phyloP scores from a whole-genome alignment of 1,140 invertebrate genomes.

The Pentalonia nigronervosa region DNA sequence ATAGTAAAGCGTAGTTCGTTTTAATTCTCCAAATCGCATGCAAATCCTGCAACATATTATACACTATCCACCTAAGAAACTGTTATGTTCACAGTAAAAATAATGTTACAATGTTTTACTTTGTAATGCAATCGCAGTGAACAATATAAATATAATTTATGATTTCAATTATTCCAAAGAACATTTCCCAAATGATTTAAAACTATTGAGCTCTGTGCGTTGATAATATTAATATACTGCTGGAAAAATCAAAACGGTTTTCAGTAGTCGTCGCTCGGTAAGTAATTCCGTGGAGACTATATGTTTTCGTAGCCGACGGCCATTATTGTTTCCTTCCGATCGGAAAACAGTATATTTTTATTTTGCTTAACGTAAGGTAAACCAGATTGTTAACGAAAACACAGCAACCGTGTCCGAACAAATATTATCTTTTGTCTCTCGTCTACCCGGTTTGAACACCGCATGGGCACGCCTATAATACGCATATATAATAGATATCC shows the following conservation, averaged over 20 bases:
- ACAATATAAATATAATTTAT: neutral
- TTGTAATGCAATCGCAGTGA: neutral
- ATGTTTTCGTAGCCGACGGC: conserved; percentile 8
- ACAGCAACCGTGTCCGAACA: conserved; percentile 36
- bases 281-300: conserved; percentile 22
- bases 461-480: neutral
- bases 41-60: neutral
- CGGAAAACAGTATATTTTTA: conserved; percentile 20
- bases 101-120: neutral
- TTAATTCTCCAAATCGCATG: neutral
- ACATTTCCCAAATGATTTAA: neutral
- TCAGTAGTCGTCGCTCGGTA: neutral
- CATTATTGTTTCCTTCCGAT: conserved; percentile 29
- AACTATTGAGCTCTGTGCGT: neutral
- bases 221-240: neutral
- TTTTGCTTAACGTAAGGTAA: neutral
- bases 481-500: neutral
- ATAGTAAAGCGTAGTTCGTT: neutral
- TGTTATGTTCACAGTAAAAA: neutral
- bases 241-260: neutral
- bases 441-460: neutral
- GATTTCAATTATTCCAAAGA: neutral
- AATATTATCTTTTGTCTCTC: conserved; percentile 26
- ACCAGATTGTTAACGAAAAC: conserved; percentile 11
- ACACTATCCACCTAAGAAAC: neutral